A percentile compares a stretch with the other conserved stretches of the same genome.
phyloP scores from a whole-genome alignment of 2,113 vertebrate species.

The Channa argus region DNA sequence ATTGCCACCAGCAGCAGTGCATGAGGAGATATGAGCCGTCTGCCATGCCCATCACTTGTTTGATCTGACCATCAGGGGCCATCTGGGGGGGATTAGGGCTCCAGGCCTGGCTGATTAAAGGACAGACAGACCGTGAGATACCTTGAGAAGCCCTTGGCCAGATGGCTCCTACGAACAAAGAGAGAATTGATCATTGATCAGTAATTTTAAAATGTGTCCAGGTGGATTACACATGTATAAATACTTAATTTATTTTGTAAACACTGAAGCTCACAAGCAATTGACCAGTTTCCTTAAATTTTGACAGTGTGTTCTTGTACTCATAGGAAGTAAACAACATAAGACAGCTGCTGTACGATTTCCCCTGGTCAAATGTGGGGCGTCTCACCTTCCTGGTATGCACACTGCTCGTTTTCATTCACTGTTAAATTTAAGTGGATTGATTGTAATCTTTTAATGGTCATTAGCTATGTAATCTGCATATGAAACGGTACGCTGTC shows the following conservation, averaged over 20 bases:
- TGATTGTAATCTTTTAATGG: slow-evolving; percentile 51
- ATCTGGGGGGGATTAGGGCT: slow-evolving; percentile 77
- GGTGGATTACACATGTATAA: slow-evolving; percentile 20
- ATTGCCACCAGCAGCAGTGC: slow-evolving; percentile 63
- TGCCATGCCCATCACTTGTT: slow-evolving; percentile 70
- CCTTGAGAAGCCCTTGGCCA: slow-evolving; percentile 63
- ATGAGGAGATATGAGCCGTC: slow-evolving; percentile 69
- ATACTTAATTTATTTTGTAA: neutral
- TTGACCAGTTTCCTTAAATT: slow-evolving; percentile 5
- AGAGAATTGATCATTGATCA: slow-evolving; percentile 47
- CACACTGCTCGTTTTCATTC: slow-evolving; percentile 37
- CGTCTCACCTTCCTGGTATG: slow-evolving; percentile 91
- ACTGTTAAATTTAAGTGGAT: neutral
- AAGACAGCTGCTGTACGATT: slow-evolving; percentile 88
- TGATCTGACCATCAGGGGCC: slow-evolving; percentile 79
- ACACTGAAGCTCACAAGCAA: neutral
- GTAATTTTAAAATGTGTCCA: slow-evolving; percentile 16
- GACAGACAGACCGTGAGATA: slow-evolving; percentile 72
- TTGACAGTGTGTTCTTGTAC: slow-evolving; percentile 18
- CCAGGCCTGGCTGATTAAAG: slow-evolving; percentile 71
- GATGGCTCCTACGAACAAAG: slow-evolving; percentile 56
- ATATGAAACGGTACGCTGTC: slow-evolving; percentile 4
- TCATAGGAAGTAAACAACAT: slow-evolving; percentile 87
- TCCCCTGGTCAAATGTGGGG: slow-evolving; percentile 89
- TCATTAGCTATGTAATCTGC: slow-evolving; percentile 10